Evolutionary conservation across 2,888 invertebrate species (phyloP), one percentile per base, ranked within the genome.

Genomic region (Dichetophora obliterata): DNA sequence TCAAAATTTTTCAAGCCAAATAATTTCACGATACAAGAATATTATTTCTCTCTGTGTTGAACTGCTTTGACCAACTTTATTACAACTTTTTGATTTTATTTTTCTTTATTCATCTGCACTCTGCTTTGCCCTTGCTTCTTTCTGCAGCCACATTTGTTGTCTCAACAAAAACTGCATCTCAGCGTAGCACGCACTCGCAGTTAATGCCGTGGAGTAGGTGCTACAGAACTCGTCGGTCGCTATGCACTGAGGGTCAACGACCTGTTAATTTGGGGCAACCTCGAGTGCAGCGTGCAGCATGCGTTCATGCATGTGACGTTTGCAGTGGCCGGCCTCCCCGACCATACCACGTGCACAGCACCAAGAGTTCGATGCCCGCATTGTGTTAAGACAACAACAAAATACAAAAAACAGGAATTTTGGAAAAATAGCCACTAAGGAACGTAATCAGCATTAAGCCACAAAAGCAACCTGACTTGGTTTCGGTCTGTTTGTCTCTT

Each of bases 221-320:
- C 59, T 16, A 22, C 27, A 24, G 59, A 59, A 22, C 27, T 24
- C 27, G 27, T 27, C 14, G 24, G 27, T 22, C 11, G 8, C 59
- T 22, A 59, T 59, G 22, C 59, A 16, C 8, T 59, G 24, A 16
- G 59, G 59, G 59, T 59, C 59, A 59, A 27, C 27, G 59, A 22
- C 24, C 59, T 59, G 59, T 16, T 59, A 22, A 59, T 59, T 59
- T 59, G 27, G 59, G 59, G 27, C 59, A 59, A 24, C 57, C 9
- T 22, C 14, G 22, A 57, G 19, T 57, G 57, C 31, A 63, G 31
- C 65, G 9, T 65, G 31, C 65, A 37, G 11, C 66, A 22, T 43
- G 66, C 43, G 24, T 14, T 61, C 61, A 61, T 61, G 61, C 61
- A 31, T 61, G 22, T 31, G 27, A 11, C 61, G 5, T 19, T 54